Base-by-base conservation (phyloP, 1,140 invertebrate genomes). In the Lordiphosa collinella region DNA sequence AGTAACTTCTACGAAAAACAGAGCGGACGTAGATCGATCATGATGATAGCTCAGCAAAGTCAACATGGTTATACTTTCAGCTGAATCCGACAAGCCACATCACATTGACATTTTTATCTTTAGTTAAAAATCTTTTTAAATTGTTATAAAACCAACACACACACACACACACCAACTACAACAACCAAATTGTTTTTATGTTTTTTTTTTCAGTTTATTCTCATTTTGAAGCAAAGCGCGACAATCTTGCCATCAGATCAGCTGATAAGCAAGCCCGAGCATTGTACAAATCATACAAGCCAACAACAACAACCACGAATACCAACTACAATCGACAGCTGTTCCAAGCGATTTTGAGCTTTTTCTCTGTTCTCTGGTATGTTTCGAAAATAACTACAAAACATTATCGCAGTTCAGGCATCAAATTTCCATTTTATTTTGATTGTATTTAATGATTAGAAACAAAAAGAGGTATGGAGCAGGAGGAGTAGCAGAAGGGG, bases 181-280 rank as follows among this genome's bases (percentile, higher is more conserved):
- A 54, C 67, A 68, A 50, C 63, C 50, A 63, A 50, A 54, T 47
- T 59, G 56, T 64, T 59, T 34, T 55, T 58, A 50, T 51, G 41
- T 69, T 71, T 71, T 82, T 80, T 75, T 61, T 82, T 66, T 70
- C 62, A 66, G 58, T 71, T 71, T 71, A 82, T 80, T 82, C 57
- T 71, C 63, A 62, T 71, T 80, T 80, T 75, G 76, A 80, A 76
- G 76, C 78, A 80, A 80, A 80, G 76, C 76, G 78, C 78, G 78
- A 82, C 78, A 82, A 82, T 82, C 78, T 82, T 84, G 78, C 78
- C 79, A 82, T 82, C 78, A 82, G 78, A 82, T 82, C 78, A 78
- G 78, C 68, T 82, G 78, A 82, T 82, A 82, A 82, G 80, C 58
- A 67, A 50, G 31, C 66, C 66, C 58, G 58, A 66, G 60, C 75